Evolutionary conservation across 2,888 invertebrate genomes (phyloP), one percentile per base, ranked within the genome.

Genomic region (Bhutanitis thaidina): DNA sequence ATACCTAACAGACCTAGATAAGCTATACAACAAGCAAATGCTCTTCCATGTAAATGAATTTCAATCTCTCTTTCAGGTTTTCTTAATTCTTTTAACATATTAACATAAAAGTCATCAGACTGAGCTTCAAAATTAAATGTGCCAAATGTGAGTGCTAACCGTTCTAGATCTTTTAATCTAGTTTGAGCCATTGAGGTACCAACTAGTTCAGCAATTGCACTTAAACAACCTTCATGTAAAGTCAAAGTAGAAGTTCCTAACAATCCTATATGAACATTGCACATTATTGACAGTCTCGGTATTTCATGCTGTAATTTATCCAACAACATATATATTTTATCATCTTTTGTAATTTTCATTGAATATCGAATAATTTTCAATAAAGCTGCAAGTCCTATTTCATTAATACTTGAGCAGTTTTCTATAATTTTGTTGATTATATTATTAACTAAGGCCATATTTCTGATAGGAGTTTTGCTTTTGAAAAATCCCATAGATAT

Each of bases 401-500:
- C 93, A 67, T 93, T 90, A 9, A 94, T 82, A 3, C 69, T 78
- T 15, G 90, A 74, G 13, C 90, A 64, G 55, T 92, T 81, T 7
- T 81, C 68, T n/a, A 85, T 84, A 0, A 93, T 69, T 64, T 83
- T 89, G 1, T 79, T 58, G 30, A 93, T 90, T 1, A 93, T 83
- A 45, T 82, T 80, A 1, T 78, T 61, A 0, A 92, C 46, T 36
- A 94, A 62, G 0, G 74, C 66, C 2, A 69, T 58, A 70, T 82
- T 91, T 55, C 91, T 89, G 43, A 96, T 87, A 12, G 87, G 91
- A 1, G 92, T 93, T 78, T 93, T 91, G 12, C 93, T 93, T 82
- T 95, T 95, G 64, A 96, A 96, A 72, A 94, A 95, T 0, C 94
- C 95, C 91, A 94, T 92, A 3, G 93, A 90, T 60, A 94, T 90